phyloP scores from a whole-genome alignment of 2,888 invertebrate species.

The Sphaerophoria rueppellii region DNA sequence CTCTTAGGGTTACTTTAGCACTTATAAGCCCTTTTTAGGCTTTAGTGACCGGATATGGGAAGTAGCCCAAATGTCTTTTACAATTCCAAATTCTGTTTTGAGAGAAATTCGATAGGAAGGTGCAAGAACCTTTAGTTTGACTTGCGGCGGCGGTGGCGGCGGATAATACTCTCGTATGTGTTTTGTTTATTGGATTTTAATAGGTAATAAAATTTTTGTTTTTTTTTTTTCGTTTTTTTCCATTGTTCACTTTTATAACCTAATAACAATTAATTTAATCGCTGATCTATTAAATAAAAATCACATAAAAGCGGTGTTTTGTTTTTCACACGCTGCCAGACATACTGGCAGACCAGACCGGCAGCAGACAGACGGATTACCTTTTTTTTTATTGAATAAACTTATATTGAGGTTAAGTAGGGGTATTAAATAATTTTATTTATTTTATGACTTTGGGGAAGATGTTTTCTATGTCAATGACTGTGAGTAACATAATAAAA shows the following conservation, averaged over 20 bases:
- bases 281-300: conserved; percentile 58
- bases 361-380: conserved; percentile 25
- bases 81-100: no score
- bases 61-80: no score
- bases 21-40: no score
- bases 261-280: conserved; percentile 59
- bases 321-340: conserved; percentile 26
- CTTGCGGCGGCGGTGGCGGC: no score
- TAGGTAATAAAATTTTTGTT: conserved; percentile 50
- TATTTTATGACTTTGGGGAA: conserved; percentile 3
- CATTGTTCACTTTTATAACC: conserved; percentile 46
- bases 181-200: conserved; percentile 56
- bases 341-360: conserved; percentile 2
- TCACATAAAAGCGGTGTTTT: conserved; percentile 28
- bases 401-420: background rate
- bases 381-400: conserved; percentile 2
- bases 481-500: background rate
- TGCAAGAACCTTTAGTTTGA: no score
- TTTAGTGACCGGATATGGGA: no score
- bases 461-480: conserved; percentile 14
- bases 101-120: no score
- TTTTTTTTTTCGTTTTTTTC: conserved; percentile 30
- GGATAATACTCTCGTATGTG: background rate
- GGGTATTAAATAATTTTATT: background rate
- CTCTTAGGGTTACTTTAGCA: no score